Evolutionary conservation across 2,797 vertebrate genomes (phyloP), one percentile per base, ranked within the genome.

Genomic region (Spatula versicolor): DNA sequence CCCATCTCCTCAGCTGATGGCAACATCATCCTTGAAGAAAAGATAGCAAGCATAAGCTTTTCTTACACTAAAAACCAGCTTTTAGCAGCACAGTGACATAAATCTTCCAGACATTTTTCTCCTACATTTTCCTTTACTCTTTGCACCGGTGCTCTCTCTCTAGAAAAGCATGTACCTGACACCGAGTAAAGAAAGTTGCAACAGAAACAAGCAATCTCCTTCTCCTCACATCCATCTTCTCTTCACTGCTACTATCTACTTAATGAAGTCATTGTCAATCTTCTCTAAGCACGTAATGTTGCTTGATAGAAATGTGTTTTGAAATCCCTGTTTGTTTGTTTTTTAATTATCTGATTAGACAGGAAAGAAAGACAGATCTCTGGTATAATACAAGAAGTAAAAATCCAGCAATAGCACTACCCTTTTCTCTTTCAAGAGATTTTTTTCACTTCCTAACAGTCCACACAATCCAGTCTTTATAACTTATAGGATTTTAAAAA

Each of bases 291-390:
- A 93, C 50, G 82, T 91, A 71, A 96, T 48, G 52, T 35, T 93
- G 60, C 41, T 50, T 95, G 93, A 91, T 88, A 74, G 77, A 93
- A 94, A 86, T 68, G 64, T 66, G 90, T 90, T 96, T 92, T 90
- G 74, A 96, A 93, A 94, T 82, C 82, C 68, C 63, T 41, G 54
- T 91, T 92, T 95, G 74, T 92, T 93, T 96, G 63, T 33, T 86
- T 88, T 95, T 88, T 96, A 95, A 93, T 96, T 93, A 88, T 90
- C 90, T 86, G 86, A 92, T 91, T 96, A 91, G 73, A 85, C n/a
- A 13, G 10, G 11, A 62, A 59, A 37, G 55, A 30, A 13, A 30
- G 5, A 67, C 0, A 19, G 28, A 1, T 76, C 56, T 59, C 21
- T 83, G 31, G 39, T 69, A 45, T 37, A 28, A 20, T 31, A 41